Conservation (phyloP, 2,113 vertebrate genomes). For the Nestor notabilis region DNA sequence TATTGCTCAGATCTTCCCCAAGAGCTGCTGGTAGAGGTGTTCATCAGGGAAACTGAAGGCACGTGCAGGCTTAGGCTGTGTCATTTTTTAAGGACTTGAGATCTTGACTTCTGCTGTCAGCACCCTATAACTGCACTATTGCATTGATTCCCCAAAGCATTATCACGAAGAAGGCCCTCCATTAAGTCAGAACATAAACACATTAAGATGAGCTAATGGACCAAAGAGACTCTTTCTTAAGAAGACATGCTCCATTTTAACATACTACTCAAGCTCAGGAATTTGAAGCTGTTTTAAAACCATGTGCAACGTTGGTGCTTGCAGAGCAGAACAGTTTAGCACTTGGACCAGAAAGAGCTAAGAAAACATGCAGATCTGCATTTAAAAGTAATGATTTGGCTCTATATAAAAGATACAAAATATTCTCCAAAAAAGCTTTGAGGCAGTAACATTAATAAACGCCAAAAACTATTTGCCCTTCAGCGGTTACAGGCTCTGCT, state of each 20-base stretch:
- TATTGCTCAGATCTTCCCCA: not conserved
- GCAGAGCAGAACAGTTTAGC: not conserved
- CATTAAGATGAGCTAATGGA: not conserved
- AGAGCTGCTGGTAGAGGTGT: not conserved
- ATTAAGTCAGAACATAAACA: not conserved
- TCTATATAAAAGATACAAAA: not conserved
- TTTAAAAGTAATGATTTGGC: not conserved
- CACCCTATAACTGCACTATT: accelerated
- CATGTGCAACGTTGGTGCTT: no score
- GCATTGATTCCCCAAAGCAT: not conserved
- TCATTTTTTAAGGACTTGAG: not conserved
- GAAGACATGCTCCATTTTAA: not conserved
- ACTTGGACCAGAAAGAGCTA: not conserved
- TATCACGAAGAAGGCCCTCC: not conserved
- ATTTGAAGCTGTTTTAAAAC: not conserved
- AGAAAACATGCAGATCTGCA: not conserved
- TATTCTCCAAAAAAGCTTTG: not conserved
- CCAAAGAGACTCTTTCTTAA: not conserved
- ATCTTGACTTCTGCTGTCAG: not conserved
- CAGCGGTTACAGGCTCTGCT: not conserved
- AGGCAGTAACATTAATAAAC: not conserved
- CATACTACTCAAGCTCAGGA: not conserved
- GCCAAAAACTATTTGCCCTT: not conserved
- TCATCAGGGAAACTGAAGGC: not conserved
- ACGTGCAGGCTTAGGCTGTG: not conserved